Percentiles rank a stretch among this genome's conserved stretches.
These are phyloP conservation scores for Bombus huntii DNA, from an alignment of 1,140 invertebrate genomes.

Conservation along the genomic window DNA sequence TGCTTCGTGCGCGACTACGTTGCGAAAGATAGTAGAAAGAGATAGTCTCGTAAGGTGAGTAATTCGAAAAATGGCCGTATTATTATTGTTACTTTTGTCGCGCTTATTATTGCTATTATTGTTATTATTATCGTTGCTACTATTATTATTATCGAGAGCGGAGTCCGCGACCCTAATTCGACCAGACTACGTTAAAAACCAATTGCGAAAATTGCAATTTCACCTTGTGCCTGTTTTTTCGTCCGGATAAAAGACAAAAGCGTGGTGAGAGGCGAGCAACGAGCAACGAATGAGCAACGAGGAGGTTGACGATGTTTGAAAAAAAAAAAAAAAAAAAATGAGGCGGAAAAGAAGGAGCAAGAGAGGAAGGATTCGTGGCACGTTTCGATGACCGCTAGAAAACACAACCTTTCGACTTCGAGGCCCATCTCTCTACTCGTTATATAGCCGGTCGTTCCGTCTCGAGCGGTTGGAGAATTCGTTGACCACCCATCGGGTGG, in stretches of 20 bases:
- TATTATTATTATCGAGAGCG: background rate
- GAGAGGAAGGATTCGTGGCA: constrained; percentile 21
- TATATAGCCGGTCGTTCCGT: constrained; percentile 13
- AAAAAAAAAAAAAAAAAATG: no score
- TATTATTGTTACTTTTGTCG: background rate
- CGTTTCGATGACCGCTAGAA: constrained; percentile 23
- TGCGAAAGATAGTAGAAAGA: constrained; percentile 40
- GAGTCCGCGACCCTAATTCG: constrained; percentile 15
- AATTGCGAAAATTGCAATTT: background rate
- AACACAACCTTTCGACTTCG: constrained; percentile 6
- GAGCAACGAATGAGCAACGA: background rate
- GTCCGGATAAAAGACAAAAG: background rate
- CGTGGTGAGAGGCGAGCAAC: background rate
- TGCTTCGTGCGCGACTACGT: constrained; percentile 27
- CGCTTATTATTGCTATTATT: background rate
- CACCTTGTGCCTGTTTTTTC: background rate
- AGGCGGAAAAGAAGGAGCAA: background rate
- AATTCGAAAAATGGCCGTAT: constrained; percentile 27
- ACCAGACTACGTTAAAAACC: background rate
- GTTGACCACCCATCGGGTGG: constrained; percentile 64
- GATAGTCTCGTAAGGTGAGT: constrained; percentile 13
- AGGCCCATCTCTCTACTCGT: constrained; percentile 9
- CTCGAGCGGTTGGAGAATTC: constrained; percentile 48
- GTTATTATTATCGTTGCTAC: background rate
- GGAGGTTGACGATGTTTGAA: background rate